Evolutionary conservation across 2,113 vertebrate genomes (phyloP), one percentile per base, ranked within the genome.

Genomic region (Scortum barcoo): DNA sequence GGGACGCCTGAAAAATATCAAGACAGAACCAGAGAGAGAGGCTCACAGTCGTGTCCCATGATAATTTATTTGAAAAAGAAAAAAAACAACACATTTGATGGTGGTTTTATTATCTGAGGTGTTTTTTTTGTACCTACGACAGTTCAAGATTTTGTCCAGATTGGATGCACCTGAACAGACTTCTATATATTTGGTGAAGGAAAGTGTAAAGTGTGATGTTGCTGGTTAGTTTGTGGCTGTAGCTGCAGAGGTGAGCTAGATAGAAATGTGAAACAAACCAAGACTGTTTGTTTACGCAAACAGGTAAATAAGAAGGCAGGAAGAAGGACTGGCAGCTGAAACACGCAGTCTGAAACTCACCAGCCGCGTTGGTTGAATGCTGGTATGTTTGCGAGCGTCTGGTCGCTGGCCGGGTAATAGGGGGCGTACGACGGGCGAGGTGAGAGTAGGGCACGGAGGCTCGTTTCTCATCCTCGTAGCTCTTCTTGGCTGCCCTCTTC

Each of bases 401-500:
- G 97, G 80, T 98, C 97, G 46, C 95, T 97, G 89, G 95, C 96
- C 28, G 98, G 98, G 93, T 99, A 99, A 94, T 99, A 99, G 88
- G 99, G 97, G 5, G 98, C 98, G 7, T 99, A 99, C 0, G 98
- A 99, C 0, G 98, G 98, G 24, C 98, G 97, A 24, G 98, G 24
- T 98, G 97, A 24, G 97, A 97, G 81, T 99, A 99, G 6, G 98
- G 98, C 75, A 99, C 96, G 1, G 97, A 99, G 0, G 98, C 98
- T 78, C 98, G 96, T 72, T 99, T 99, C 92, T 99, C 98, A 76
- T 99, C 98, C 93, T 99, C 98, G 0, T 99, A 99, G 93, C 98
- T 97, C 83, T 99, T 99, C 93, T 99, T 99, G 62, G 98, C 98
- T 8, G 98, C 98, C 92, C 97, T 97, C 93, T 99, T 99, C 95